Base-by-base conservation (phyloP, 2,113 vertebrate species). In the Phrynocephalus versicolor region DNA sequence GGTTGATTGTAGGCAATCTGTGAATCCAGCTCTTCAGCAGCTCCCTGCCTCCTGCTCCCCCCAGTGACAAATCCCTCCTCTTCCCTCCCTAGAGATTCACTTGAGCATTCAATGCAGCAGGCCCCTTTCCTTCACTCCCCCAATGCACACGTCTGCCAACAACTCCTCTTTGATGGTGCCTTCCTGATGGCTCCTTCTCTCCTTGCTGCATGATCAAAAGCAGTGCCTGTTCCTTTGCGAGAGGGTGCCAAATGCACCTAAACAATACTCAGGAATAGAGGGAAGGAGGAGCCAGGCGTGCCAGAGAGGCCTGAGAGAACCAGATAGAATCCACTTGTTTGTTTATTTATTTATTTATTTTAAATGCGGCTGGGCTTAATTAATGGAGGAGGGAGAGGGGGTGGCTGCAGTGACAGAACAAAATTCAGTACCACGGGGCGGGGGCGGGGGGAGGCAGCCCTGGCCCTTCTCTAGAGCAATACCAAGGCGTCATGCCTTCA, bases 251-350 rank as follows among this genome's bases (percentile, higher is more conserved):
- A 81, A 33, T 69, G 79, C 21, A 33, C 69, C 16, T n/a, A 55
- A 55, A 81, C 14, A 30, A 65, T 80, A 6, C 60, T 45, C 37
- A 39, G 73, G 65, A 37, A 64, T 15, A 13, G 62, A 27, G 60
- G 21, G 79, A n/a, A 25, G 12, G 13, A 80, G 62, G 65, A 51
- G 64, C 41, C 79, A 6, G 79, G 45, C 45, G 45, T 6, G 23
- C 6, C 60, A 6, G 23, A 62, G 60, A 62, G 16, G 60, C 21
- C 60, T 62, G 60, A 23, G 25, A 45, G 69, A 12, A 3, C 7
- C 3, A 51, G 64, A 81, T 35, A 81, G 64, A 69, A 81, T 51
- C 64, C 79, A 33, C 79, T 81, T 41, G 16, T 81, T 81, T n/a
- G n/a, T n/a, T n/a, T n/a, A 25, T 25, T 30, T 12, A 4, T 21